Percentiles rank a stretch among this genome's conserved stretches.
Conservation (phyloP, 2,888 invertebrate species). For the Pterostichus madidus region DNA sequence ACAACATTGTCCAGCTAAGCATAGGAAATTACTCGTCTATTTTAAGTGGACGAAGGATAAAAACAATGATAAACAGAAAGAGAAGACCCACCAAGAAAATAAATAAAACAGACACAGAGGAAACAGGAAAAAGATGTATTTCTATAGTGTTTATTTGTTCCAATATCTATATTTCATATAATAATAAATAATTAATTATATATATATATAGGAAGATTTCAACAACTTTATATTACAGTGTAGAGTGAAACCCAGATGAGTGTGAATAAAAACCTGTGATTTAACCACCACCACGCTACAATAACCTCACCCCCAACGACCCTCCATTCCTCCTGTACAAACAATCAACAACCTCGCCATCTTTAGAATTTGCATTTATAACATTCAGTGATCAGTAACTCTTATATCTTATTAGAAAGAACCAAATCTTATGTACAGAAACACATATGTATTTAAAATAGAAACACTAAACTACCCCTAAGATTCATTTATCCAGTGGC, state of each 20-base stretch:
- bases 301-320: not conserved
- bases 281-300: slow-evolving; percentile 8
- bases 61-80: no score
- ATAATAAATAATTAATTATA: slow-evolving; percentile 64
- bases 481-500: no score
- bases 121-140: not conserved
- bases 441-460: slow-evolving; percentile 11
- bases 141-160: slow-evolving; percentile 55
- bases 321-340: slow-evolving; percentile 26
- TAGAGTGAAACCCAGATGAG: slow-evolving; percentile 56
- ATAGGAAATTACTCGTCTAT: no score
- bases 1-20: no score
- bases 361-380: slow-evolving; percentile 34
- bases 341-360: slow-evolving; percentile 21
- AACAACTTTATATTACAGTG: slow-evolving; percentile 65
- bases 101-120: not conserved
- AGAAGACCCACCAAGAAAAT: no score
- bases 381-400: slow-evolving; percentile 15
- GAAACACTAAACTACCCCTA: not conserved
- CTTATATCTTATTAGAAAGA: not conserved
- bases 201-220: slow-evolving; percentile 64
- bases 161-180: slow-evolving; percentile 64
- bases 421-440: slow-evolving; percentile 8
- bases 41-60: no score
- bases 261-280: slow-evolving; percentile 43